A percentile compares a stretch with the other conserved stretches of the same genome.
Conservation (phyloP, 2,113 vertebrate species). For the Marmota monax region DNA sequence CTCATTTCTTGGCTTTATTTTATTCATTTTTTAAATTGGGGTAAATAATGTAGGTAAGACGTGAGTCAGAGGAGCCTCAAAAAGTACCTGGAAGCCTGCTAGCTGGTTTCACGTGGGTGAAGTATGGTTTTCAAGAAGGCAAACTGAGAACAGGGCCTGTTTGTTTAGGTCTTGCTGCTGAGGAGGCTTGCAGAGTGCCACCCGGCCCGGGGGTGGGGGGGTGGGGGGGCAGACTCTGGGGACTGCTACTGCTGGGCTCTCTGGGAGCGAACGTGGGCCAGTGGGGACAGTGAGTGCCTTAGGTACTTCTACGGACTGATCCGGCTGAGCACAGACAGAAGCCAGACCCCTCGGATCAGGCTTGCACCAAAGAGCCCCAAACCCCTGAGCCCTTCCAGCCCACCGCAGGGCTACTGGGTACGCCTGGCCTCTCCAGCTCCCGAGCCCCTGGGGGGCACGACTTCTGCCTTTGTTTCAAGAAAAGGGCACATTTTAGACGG, state of each 20-base stretch:
- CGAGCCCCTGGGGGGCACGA: background rate
- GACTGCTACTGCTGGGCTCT: background rate
- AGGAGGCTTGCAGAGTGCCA: slow-evolving; percentile 69
- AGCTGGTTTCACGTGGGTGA: slow-evolving; percentile 83
- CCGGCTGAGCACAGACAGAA: background rate
- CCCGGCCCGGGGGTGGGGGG: background rate
- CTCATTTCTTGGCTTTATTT: slow-evolving; percentile 25
- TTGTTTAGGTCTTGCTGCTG: slow-evolving; percentile 75
- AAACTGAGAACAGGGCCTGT: slow-evolving; percentile 71
- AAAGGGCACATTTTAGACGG: background rate
- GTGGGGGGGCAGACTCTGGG: background rate
- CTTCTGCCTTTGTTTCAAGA: background rate
- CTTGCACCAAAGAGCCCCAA: background rate
- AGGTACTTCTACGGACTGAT: background rate
- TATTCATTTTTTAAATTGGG: slow-evolving; percentile 30
- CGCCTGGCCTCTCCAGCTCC: background rate
- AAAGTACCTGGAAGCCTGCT: slow-evolving; percentile 82
- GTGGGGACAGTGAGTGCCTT: background rate
- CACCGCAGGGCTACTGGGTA: background rate
- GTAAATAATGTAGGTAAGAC: slow-evolving; percentile 64
- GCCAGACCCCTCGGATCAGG: background rate
- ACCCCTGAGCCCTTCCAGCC: too few species aligned
- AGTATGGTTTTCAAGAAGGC: slow-evolving; percentile 80
- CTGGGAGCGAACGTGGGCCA: background rate
- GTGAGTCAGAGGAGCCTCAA: slow-evolving; percentile 83